Percentiles rank a stretch among this genome's conserved stretches.
Conservation (phyloP, 2,797 vertebrate genomes). For the Helicolenus hilgendorfi region DNA sequence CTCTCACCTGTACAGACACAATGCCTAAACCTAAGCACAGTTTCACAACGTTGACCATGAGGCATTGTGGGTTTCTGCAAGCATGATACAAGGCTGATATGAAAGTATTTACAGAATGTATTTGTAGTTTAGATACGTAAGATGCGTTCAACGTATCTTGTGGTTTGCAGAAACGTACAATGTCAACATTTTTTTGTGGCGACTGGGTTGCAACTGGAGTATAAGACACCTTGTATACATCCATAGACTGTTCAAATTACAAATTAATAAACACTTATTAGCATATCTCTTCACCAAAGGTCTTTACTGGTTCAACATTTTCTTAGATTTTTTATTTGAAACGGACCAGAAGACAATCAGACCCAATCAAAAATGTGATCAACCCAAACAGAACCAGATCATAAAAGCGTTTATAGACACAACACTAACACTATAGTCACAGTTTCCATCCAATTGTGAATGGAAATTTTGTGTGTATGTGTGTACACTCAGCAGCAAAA, state of each 20-base stretch:
- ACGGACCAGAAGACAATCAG: background rate
- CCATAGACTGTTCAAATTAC: background rate
- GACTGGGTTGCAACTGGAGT: too few relatives aligned
- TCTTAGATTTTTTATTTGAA: accelerated
- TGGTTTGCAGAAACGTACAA: too few relatives aligned
- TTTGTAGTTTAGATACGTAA: too few relatives aligned
- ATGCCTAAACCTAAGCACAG: background rate
- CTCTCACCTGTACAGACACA: background rate
- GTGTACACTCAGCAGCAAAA: background rate
- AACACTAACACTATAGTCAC: background rate
- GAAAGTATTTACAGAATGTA: too few relatives aligned
- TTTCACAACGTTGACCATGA: background rate
- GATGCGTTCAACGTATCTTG: too few relatives aligned
- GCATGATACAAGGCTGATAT: too few relatives aligned
- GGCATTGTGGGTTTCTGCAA: too few relatives aligned
- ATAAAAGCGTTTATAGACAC: background rate
- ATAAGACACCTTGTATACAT: background rate
- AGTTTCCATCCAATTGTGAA: background rate
- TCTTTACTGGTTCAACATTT: background rate
- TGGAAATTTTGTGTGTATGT: background rate
- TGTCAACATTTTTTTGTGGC: too few relatives aligned
- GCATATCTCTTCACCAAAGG: background rate
- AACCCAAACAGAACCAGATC: background rate
- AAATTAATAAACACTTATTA: background rate
- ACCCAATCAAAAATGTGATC: background rate